These are phyloP conservation scores for Leucozona laternaria DNA, from an alignment of 2,888 invertebrate genomes.

Conservation along the genomic window DNA sequence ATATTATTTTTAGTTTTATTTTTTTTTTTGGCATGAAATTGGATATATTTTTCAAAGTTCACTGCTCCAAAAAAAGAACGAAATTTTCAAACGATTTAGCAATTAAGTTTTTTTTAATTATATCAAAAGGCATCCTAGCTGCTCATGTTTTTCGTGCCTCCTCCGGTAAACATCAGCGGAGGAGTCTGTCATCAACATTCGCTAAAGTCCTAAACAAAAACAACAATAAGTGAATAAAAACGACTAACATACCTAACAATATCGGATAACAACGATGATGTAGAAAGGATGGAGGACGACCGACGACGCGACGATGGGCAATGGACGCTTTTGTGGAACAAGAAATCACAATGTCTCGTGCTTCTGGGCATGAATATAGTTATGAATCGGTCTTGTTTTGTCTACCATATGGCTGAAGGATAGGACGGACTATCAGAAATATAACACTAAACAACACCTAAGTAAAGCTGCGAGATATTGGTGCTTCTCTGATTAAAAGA, in stretches of 20 bases:
- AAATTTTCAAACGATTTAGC: slow-evolving; percentile 64
- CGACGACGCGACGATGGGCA: too few relatives aligned
- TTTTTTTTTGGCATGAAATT: slow-evolving; percentile 30
- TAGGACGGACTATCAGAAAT: slow-evolving; percentile 9
- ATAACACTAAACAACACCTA: slow-evolving; percentile 30
- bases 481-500: slow-evolving; percentile 7
- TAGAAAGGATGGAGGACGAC: not conserved
- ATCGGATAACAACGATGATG: slow-evolving; percentile 47
- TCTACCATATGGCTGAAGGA: not conserved
- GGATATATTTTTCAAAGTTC: slow-evolving; percentile 52
- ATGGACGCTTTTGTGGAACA: slow-evolving; percentile 14
- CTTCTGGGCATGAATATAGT: slow-evolving; percentile 29
- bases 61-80: slow-evolving; percentile 20
- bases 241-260: slow-evolving; percentile 41
- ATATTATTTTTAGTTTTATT: not conserved
- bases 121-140: slow-evolving; percentile 43
- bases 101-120: slow-evolving; percentile 33
- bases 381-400: not conserved
- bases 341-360: slow-evolving; percentile 60
- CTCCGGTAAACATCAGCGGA: not conserved
- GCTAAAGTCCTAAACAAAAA: not conserved
- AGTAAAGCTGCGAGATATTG: not conserved
- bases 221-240: slow-evolving; percentile 13
- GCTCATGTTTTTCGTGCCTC: slow-evolving; percentile 49
- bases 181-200: slow-evolving; percentile 23